These are phyloP conservation scores for Falco naumanni DNA, from an alignment of 2,797 vertebrate genomes.

Conservation along the genomic window DNA sequence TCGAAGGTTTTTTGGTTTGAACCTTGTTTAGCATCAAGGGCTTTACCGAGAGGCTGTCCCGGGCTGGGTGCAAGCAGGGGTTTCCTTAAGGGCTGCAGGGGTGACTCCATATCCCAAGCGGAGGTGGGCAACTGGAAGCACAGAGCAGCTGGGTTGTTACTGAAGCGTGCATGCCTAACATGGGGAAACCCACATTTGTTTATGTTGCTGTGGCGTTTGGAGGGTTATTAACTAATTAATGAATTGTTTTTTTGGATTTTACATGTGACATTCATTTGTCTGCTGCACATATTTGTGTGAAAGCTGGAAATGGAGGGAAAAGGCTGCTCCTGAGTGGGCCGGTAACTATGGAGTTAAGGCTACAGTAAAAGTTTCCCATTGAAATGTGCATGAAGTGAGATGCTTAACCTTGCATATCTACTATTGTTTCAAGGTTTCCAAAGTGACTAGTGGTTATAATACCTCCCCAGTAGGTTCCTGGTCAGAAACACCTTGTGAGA, in stretches of 20 bases:
- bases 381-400: not conserved
- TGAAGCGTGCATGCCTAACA: not conserved
- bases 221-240: not conserved
- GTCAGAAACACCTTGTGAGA: not conserved
- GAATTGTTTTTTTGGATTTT: not conserved
- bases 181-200: not conserved
- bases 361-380: not conserved
- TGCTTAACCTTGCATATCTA: not conserved
- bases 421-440: not conserved
- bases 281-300: not conserved
- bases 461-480: not conserved
- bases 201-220: not conserved
- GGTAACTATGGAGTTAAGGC: not conserved
- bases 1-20: not conserved
- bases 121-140: not conserved
- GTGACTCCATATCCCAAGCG: not conserved
- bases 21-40: not conserved
- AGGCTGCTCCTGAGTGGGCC: not conserved
- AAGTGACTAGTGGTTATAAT: not conserved
- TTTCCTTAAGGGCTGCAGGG: accelerated
- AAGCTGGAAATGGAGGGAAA: not conserved
- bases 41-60: not conserved
- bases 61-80: too few species aligned
- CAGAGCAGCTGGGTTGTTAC: not conserved
- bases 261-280: accelerated